Base-by-base conservation (phyloP, 2,888 invertebrate genomes). In the Drosophila meridionalis region DNA sequence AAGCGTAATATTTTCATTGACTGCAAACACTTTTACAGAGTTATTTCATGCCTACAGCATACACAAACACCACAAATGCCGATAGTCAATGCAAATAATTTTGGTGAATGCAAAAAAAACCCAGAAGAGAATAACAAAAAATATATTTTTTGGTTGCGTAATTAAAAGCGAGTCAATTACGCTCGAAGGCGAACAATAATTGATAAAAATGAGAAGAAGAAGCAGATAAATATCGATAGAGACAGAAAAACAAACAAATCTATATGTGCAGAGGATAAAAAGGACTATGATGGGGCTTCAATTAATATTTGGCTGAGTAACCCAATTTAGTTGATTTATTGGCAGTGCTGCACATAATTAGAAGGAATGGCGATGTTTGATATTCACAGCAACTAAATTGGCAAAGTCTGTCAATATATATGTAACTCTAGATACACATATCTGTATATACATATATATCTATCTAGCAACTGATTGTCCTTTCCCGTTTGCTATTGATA, bases 301-400 rank as follows among this genome's bases (percentile, higher is more conserved):
- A 79, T 79, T 77, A 79, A 77, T 77, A 60, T 63, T 43, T 38
- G 69, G 52, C 58, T 52, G 26, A 52, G 65, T 65, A 69, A 62
- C 28, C 65, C 76, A 70, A 80, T 80, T 76, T 47, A 34, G 47
- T 42, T 76, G 80, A 76, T 78, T 61, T 78, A 76, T 70, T 67
- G 71, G 57, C 48, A 66, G 64, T 69, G 69, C 62, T 62, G 63
- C 45, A 57, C 59, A 75, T 79, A 77, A 79, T 77, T 79, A 56
- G 76, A 52, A 56, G 75, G 52, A 59, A 20, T 20, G 20, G 20
- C 20, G 20, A 20, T 20, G 20, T 20, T 20, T 20, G 20, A 20
- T 20, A 20, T 20, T 20, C 20, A 20, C 20, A 20, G 43, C 26
- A 43, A 4, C 43, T 11, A 26, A 40, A 78, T 76, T 73, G 69